These are phyloP conservation scores for Garra rufa DNA, from an alignment of 2,113 vertebrate genomes.

Conservation along the genomic window DNA sequence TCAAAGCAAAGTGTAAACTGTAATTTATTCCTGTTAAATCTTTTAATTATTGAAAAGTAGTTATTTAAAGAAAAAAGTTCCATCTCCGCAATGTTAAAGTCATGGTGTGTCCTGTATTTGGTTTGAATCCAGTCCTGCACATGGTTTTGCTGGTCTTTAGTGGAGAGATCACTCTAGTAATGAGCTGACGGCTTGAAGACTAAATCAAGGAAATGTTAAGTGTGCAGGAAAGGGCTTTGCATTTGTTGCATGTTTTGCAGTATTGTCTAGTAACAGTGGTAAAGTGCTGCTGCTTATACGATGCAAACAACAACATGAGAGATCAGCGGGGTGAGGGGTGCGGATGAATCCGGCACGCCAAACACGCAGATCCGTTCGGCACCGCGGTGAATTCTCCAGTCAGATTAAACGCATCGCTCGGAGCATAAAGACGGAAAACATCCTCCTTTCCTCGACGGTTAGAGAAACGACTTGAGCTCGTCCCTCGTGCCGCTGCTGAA, in stretches of 20 bases:
- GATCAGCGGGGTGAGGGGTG: not conserved
- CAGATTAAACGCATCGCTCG: conserved; percentile 27
- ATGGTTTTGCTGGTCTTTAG: not conserved
- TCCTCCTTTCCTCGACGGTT: conserved; percentile 20
- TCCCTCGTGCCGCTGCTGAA: conserved; percentile 58
- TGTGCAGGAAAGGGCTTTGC: not conserved
- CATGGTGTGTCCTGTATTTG: not conserved
- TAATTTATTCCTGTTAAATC: not conserved
- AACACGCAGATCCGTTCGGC: not conserved
- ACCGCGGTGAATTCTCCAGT: conserved; percentile 27
- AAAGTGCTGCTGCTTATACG: not conserved
- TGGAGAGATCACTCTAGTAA: not conserved
- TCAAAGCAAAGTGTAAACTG: no score
- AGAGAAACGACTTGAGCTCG: conserved; percentile 42
- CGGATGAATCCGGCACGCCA: not conserved
- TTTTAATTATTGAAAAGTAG: not conserved
- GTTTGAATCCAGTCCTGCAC: not conserved
- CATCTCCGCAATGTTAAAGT: not conserved
- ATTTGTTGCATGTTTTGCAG: no score
- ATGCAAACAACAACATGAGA: not conserved
- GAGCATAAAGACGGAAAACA: conserved; percentile 40
- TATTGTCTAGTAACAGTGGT: not conserved
- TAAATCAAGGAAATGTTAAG: not conserved
- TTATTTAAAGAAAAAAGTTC: not conserved
- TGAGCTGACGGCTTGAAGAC: not conserved